A percentile compares a stretch with the other conserved stretches of the same genome.
phyloP scores from a whole-genome alignment of 2,113 vertebrate species.

The Plecturocebus donacophilus region DNA sequence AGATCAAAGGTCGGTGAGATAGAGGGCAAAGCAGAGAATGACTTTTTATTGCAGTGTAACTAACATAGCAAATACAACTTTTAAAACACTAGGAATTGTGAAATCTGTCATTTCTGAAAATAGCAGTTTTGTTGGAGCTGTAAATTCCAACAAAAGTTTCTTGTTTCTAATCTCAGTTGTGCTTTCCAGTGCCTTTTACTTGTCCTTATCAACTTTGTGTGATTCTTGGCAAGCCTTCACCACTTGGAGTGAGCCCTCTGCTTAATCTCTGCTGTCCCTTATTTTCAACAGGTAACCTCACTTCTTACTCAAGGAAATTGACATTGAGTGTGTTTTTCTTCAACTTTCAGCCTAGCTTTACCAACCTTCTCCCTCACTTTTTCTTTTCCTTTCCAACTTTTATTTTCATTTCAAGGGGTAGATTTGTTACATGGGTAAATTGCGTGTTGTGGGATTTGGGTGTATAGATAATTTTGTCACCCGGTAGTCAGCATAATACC shows the following conservation, averaged over 20 bases:
- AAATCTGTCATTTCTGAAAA: conserved; percentile 29
- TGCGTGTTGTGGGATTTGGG: no score
- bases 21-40: not conserved
- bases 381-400: no score
- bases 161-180: not conserved
- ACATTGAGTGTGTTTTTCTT: not conserved
- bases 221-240: not conserved
- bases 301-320: not conserved
- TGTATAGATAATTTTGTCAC: no score
- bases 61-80: not conserved
- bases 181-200: not conserved
- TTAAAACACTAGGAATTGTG: conserved; percentile 28
- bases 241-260: not conserved
- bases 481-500: no score
- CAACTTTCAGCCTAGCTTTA: not conserved
- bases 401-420: no score
- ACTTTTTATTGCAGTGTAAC: conserved; percentile 7
- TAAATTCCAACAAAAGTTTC: not conserved
- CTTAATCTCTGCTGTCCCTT: not conserved
- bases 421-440: no score
- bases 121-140: not conserved
- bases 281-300: not conserved
- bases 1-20: not conserved
- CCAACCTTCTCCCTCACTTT: no score
- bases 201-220: not conserved